phyloP scores from a whole-genome alignment of 2,888 invertebrate species.

The Oxyteleia sp. region DNA sequence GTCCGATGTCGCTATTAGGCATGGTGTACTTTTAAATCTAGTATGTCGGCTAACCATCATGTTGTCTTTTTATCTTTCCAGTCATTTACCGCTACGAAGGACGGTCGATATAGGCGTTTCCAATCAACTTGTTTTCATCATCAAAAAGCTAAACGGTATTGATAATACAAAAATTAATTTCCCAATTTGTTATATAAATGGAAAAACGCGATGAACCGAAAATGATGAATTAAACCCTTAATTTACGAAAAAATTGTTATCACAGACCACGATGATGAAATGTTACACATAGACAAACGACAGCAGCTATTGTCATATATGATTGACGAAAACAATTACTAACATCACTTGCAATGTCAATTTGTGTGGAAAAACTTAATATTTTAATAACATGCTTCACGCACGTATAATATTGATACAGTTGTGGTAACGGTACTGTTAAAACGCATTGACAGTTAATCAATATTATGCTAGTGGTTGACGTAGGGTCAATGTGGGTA shows the following conservation, averaged over 20 bases:
- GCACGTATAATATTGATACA: not conserved
- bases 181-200: slow-evolving; percentile 40
- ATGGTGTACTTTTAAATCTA: slow-evolving; percentile 36
- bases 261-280: not conserved
- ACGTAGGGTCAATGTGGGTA: no score
- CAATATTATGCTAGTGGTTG: slow-evolving; percentile 39
- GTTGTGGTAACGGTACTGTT: not conserved
- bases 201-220: slow-evolving; percentile 24
- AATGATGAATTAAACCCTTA: slow-evolving; percentile 35
- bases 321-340: slow-evolving; percentile 40
- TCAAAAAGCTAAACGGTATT: slow-evolving; percentile 28
- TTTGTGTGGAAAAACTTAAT: slow-evolving; percentile 22
- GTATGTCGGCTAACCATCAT: slow-evolving; percentile 36
- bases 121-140: slow-evolving; percentile 54
- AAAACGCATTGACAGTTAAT: slow-evolving; percentile 44
- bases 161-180: slow-evolving; percentile 47
- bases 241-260: slow-evolving; percentile 36
- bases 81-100: slow-evolving; percentile 18
- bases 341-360: slow-evolving; percentile 19
- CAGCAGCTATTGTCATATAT: not conserved
- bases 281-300: slow-evolving; percentile 13
- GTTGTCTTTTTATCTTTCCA: slow-evolving; percentile 57
- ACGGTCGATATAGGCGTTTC: slow-evolving; percentile 33
- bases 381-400: slow-evolving; percentile 23
- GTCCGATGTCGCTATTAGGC: slow-evolving; percentile 30